phyloP scores from a whole-genome alignment of 2,888 invertebrate species.

The Pandemis heparana region DNA sequence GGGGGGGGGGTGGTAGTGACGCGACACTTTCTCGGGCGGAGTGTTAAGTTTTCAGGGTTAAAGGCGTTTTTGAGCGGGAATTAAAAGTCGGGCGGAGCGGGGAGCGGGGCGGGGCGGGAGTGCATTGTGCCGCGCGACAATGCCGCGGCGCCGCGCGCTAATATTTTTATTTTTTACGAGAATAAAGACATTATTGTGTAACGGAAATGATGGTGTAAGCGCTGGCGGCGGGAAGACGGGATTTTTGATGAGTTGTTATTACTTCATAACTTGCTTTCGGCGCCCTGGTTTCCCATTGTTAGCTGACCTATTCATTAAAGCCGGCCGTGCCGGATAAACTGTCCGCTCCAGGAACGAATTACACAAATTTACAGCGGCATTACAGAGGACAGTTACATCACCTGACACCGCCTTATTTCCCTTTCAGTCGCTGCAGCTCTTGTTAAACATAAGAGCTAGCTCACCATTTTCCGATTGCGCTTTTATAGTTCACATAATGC shows the following conservation, averaged over 20 bases:
- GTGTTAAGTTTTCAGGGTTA: conserved; percentile 38
- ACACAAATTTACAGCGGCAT: neutral
- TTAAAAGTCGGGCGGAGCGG: conserved; percentile 18
- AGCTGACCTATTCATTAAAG: conserved; percentile 1
- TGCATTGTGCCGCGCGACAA: conserved; percentile 22
- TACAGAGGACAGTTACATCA: neutral
- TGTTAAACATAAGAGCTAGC: conserved; percentile 1
- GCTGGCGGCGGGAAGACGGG: conserved; percentile 12
- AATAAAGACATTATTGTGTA: conserved; percentile 37
- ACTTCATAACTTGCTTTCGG: conserved; percentile 24
- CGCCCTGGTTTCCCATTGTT: conserved; percentile 1
- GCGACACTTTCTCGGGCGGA: conserved; percentile 20
- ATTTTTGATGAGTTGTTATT: conserved; percentile 39
- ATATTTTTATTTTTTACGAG: conserved; percentile 34
- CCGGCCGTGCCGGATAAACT: neutral
- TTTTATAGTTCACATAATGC: conserved; percentile 21
- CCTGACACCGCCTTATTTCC: no score
- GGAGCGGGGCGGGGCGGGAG: neutral
- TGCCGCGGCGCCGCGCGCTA: conserved; percentile 13
- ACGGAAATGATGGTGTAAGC: conserved; percentile 29
- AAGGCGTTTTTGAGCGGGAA: conserved; percentile 28
- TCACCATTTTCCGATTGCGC: conserved; percentile 9
- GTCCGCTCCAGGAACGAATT: neutral
- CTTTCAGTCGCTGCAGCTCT: neutral
- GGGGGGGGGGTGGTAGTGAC: neutral